Evolutionary conservation across 2,888 invertebrate genomes (phyloP), one percentile per base, ranked within the genome.

Genomic region (Melanotus villosus): DNA sequence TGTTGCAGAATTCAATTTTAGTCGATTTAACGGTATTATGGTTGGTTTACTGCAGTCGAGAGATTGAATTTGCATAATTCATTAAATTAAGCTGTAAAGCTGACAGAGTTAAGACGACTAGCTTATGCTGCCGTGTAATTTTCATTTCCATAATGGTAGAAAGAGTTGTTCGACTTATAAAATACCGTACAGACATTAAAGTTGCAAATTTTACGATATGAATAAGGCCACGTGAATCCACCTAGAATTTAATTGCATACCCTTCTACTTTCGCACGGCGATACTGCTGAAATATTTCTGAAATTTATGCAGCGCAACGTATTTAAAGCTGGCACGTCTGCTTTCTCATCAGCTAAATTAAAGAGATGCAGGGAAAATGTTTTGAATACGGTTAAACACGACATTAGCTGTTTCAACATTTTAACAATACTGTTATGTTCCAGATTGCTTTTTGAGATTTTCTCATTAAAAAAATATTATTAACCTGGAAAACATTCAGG

Each of bases 21-120:
- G 14, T 26, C 54, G 26, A 52, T 62, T 62, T 64, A 64, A 64
- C 36, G 34, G 56, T 19, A 34, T 64, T 54, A 56, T 34, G 64
- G 56, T n/a, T 10, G 54, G 54, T 56, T 64, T 56, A 64, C 54
- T 64, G 64, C 64, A 64, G 64, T 64, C 54, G 64, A 57, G 65
- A 65, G 57, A 65, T 65, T 58, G 58, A 65, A 65, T 65, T 65
- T 65, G 58, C 65, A 65, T 65, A 65, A 65, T 65, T 43, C 65
- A 65, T 65, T 50, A 50, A 65, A 65, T 65, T 65, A 65, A 57
- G 65, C 47, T 50, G 23, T 18, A 65, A 45, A 52, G 65, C 45
- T 65, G 65, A 65, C 65, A 57, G 56, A 38, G 58, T 52, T 65
- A 65, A 65, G 65, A 65, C 50, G 65, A 52, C 58, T 41, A 32